A percentile compares a stretch with the other conserved stretches of the same genome.
These are phyloP conservation scores for Dryadula phaetusa DNA, from an alignment of 2,888 invertebrate genomes.

Conservation along the genomic window DNA sequence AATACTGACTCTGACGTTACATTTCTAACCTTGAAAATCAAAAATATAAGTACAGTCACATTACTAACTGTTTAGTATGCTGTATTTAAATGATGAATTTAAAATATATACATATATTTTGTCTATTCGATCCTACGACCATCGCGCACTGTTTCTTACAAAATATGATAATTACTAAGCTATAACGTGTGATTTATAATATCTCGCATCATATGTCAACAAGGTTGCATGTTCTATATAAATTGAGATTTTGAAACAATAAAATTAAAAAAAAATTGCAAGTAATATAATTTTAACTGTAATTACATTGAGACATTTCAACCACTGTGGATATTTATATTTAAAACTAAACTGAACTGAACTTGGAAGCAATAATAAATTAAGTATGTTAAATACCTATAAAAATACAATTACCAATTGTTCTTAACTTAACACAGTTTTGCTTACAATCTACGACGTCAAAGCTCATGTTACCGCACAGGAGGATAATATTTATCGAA, in stretches of 20 bases:
- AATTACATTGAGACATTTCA: too few species aligned
- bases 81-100: too few species aligned
- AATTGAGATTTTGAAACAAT: neutral
- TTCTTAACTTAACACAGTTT: slow-evolving; percentile 52
- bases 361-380: slow-evolving; percentile 31
- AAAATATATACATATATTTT: too few species aligned
- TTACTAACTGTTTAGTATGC: too few species aligned
- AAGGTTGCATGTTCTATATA: neutral
- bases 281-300: neutral
- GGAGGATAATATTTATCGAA: slow-evolving; percentile 72
- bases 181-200: too few species aligned
- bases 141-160: neutral
- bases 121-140: neutral
- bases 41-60: too few species aligned
- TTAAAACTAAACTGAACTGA: slow-evolving; percentile 1
- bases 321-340: too few species aligned
- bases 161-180: too few species aligned
- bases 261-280: neutral
- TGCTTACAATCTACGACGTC: slow-evolving; percentile 53
- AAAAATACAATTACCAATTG: slow-evolving; percentile 55
- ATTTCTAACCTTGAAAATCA: neutral
- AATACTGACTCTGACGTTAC: slow-evolving; percentile 1
- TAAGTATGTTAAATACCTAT: slow-evolving; percentile 41
- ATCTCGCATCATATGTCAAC: neutral
- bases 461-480: slow-evolving; percentile 66